Conservation (phyloP, 1,140 invertebrate genomes). For the Caerostris darwini region DNA sequence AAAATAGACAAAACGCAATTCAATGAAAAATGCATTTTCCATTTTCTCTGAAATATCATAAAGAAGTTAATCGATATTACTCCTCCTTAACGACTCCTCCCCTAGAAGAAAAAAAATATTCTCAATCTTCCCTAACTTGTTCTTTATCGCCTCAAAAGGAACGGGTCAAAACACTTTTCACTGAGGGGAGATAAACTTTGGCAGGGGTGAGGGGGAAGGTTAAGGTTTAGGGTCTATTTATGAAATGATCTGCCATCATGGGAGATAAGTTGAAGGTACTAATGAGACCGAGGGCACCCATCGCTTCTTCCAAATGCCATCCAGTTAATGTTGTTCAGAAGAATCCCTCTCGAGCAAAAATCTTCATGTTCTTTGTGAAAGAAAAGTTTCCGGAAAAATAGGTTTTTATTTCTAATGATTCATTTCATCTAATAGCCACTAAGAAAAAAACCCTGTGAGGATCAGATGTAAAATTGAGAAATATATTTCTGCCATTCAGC, state of each 20-base stretch:
- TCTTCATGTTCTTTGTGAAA: neutral
- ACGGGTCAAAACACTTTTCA: constrained; percentile 56
- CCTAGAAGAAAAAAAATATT: constrained; percentile 4
- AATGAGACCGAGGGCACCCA: constrained; percentile 39
- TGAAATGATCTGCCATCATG: constrained; percentile 58
- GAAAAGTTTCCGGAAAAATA: neutral
- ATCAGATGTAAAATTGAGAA: no score
- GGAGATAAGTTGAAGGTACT: constrained; percentile 56
- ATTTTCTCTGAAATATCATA: constrained; percentile 62
- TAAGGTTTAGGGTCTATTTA: constrained; percentile 40
- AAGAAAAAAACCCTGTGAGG: no score
- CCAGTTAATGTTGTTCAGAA: constrained; percentile 46
- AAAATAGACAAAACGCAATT: constrained; percentile 48
- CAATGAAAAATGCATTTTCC: constrained; percentile 42
- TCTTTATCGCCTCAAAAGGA: constrained; percentile 17
- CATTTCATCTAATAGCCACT: no score
- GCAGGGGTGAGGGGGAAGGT: neutral
- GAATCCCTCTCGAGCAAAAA: constrained; percentile 16
- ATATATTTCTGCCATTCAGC: no score
- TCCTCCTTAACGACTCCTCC: constrained; percentile 38
- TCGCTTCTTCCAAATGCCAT: constrained; percentile 42
- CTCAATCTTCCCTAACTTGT: constrained; percentile 42
- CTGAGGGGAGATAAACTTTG: constrained; percentile 6
- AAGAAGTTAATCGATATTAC: constrained; percentile 64
- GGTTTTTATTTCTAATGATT: no score